phyloP scores from a whole-genome alignment of 2,113 vertebrate species.

The Mirza zaza region DNA sequence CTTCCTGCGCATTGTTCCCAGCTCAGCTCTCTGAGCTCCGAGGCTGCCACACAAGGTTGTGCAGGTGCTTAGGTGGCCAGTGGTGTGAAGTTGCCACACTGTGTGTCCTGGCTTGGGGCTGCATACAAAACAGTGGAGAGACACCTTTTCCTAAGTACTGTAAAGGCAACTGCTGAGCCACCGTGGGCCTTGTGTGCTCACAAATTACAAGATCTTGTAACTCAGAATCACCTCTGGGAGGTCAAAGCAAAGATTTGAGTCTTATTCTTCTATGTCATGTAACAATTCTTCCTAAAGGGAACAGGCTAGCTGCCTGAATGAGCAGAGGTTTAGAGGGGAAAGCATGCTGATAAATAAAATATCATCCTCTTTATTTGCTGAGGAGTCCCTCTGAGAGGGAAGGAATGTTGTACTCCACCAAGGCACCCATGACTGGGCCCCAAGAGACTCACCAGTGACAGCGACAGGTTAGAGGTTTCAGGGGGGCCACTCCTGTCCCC shows the following conservation, averaged over 20 bases:
- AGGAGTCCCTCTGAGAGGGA: background rate
- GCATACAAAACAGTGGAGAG: background rate
- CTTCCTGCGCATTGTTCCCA: background rate
- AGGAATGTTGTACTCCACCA: background rate
- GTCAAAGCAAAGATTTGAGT: background rate
- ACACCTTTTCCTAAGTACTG: background rate
- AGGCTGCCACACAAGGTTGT: background rate
- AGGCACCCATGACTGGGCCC: background rate
- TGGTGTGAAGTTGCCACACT: background rate
- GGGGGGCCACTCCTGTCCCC: background rate
- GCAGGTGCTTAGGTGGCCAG: background rate
- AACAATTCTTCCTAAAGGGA: background rate
- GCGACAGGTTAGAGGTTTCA: too few relatives aligned
- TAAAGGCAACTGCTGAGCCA: background rate
- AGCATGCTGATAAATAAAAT: background rate
- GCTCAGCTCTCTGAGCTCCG: background rate
- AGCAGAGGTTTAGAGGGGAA: background rate
- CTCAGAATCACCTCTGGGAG: background rate
- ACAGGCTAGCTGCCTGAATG: background rate
- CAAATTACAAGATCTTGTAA: background rate
- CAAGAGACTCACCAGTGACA: background rate
- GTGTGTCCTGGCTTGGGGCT: background rate
- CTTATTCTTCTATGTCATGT: too few relatives aligned
- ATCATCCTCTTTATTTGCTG: background rate
- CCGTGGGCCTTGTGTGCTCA: background rate